phyloP scores from a whole-genome alignment of 2,797 vertebrate genomes.

The Pyrocephalus nanus region DNA sequence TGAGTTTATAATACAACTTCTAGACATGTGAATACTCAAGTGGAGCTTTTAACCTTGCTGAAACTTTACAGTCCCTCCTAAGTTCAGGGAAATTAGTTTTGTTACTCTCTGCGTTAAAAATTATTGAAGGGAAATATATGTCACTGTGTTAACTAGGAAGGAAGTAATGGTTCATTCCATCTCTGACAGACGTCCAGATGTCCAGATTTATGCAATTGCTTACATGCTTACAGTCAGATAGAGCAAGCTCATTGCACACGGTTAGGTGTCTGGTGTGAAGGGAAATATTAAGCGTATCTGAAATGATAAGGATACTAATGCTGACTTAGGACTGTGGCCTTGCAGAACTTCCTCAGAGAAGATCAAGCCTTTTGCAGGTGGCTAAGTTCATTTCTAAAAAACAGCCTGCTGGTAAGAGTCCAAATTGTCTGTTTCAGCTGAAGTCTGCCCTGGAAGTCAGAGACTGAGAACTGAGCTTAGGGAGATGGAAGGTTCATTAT shows the following conservation, averaged over 20 bases:
- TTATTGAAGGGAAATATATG: background rate
- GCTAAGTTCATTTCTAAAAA: background rate
- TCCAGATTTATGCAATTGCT: background rate
- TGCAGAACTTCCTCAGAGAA: background rate
- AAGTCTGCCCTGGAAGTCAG: background rate
- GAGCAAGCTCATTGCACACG: background rate
- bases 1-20: background rate
- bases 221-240: background rate
- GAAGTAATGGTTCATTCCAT: background rate
- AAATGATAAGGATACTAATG: background rate
- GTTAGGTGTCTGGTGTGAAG: background rate
- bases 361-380: background rate
- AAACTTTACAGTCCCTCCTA: background rate
- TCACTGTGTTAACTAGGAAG: background rate
- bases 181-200: background rate
- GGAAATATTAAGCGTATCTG: background rate
- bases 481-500: background rate
- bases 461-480: background rate
- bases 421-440: background rate
- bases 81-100: background rate
- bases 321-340: background rate
- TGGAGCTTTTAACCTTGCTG: background rate
- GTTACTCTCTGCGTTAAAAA: background rate
- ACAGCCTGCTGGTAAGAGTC: background rate
- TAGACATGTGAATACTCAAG: background rate